Conservation (phyloP, 53 echinoderm and acorn worm species). For the Mesocentrotus franciscanus region DNA sequence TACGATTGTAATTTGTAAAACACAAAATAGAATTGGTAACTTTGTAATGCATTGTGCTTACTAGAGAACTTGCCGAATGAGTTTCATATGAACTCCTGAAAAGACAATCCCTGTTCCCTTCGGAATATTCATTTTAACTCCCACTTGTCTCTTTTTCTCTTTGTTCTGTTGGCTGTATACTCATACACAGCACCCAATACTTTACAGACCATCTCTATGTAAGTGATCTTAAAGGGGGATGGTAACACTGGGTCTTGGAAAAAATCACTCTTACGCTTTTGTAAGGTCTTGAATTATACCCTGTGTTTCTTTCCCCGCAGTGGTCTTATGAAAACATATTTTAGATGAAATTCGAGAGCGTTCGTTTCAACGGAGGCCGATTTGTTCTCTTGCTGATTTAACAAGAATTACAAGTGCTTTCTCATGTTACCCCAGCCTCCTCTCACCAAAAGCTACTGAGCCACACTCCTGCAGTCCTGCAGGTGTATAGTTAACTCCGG, state of each 20-base stretch:
- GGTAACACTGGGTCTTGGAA: neutral
- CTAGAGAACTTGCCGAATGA: no score
- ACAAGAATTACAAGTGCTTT: slow-evolving; percentile 22
- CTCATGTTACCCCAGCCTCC: neutral
- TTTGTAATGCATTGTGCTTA: no score
- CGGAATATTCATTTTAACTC: neutral
- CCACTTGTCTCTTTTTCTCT: neutral
- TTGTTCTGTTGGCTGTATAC: neutral
- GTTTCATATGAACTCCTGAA: no score
- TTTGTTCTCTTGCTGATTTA: slow-evolving; percentile 20
- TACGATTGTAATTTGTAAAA: no score
- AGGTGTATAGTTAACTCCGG: no score
- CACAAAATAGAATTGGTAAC: no score
- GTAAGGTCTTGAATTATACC: neutral
- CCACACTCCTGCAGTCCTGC: neutral
- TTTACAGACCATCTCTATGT: neutral
- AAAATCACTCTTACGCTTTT: neutral
- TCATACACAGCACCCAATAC: no score
- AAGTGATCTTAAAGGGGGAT: neutral
- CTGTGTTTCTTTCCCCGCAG: slow-evolving; percentile 40
- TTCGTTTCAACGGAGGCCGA: slow-evolving; percentile 11
- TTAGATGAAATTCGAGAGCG: slow-evolving; percentile 36
- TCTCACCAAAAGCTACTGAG: neutral
- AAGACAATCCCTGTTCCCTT: no score
- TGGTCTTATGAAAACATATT: slow-evolving; percentile 55